phyloP scores from a whole-genome alignment of 2,113 vertebrate genomes.

The Hyperopisus bebe region DNA sequence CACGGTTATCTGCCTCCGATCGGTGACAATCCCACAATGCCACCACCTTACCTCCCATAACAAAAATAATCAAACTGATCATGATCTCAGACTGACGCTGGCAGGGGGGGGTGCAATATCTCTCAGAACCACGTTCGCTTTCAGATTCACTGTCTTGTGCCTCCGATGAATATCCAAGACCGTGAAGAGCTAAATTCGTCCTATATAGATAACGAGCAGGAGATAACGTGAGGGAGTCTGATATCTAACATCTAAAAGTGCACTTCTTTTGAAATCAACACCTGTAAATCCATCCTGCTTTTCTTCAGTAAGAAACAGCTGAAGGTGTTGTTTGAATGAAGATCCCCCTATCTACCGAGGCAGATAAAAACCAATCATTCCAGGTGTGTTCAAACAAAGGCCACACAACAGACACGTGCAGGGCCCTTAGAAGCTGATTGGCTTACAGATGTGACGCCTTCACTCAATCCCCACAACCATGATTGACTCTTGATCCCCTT shows the following conservation, averaged over 20 bases:
- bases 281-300: background rate
- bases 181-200: background rate
- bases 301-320: background rate
- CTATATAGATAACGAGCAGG: background rate
- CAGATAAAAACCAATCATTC: background rate
- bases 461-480: background rate
- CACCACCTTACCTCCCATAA: background rate
- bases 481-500: background rate
- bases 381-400: constrained; percentile 2
- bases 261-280: background rate
- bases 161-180: background rate
- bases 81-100: background rate
- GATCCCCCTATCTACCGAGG: background rate
- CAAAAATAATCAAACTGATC: background rate
- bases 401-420: background rate
- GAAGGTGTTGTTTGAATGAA: background rate
- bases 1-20: background rate
- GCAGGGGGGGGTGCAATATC: background rate
- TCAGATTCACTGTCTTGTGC: background rate
- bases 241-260: background rate
- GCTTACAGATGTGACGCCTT: constrained; percentile 1
- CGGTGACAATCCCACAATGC: background rate
- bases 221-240: background rate
- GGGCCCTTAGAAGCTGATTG: background rate
- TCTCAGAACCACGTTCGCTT: background rate